A percentile compares a stretch with the other conserved stretches of the same genome.
phyloP scores from a whole-genome alignment of 1,140 invertebrate genomes.

The Drosophila melanica region DNA sequence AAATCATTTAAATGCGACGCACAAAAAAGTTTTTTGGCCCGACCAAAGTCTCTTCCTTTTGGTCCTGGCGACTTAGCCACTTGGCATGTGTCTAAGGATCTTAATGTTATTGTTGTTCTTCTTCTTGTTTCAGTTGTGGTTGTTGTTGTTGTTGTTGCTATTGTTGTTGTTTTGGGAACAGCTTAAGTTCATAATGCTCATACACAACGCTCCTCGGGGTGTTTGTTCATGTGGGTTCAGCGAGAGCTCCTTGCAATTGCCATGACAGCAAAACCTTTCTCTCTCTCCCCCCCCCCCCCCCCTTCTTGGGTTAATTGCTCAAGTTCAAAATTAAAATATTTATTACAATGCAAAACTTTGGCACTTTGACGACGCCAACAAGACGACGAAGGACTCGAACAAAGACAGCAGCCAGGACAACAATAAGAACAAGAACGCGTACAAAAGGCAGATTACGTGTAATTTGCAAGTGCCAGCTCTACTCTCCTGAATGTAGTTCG shows the following conservation, averaged over 20 bases:
- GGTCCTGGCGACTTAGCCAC: conserved; percentile 60
- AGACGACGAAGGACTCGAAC: conserved; percentile 41
- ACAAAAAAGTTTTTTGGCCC: conserved; percentile 54
- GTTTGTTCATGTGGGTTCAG: neutral
- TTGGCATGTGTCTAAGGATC: conserved; percentile 72
- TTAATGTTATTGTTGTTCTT: conserved; percentile 67
- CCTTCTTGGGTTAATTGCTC: conserved; percentile 76
- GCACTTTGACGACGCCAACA: conserved; percentile 76
- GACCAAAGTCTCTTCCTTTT: neutral
- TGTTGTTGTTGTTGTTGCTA: conserved; percentile 30
- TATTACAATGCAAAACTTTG: conserved; percentile 82
- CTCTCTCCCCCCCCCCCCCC: neutral
- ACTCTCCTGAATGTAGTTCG: conserved; percentile 32
- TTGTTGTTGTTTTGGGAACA: conserved; percentile 29
- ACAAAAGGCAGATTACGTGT: conserved; percentile 65
- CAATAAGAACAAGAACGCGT: neutral
- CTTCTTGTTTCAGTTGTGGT: conserved; percentile 39
- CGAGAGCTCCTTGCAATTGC: conserved; percentile 51
- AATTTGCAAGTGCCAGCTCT: conserved; percentile 29
- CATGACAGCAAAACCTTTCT: conserved; percentile 43
- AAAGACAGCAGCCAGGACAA: neutral
- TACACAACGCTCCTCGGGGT: conserved; percentile 1
- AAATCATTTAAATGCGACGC: conserved; percentile 80
- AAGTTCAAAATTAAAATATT: conserved; percentile 83
- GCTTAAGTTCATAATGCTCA: conserved; percentile 79